phyloP scores from a whole-genome alignment of 2,797 vertebrate genomes.

The Sebastes glaucus region DNA sequence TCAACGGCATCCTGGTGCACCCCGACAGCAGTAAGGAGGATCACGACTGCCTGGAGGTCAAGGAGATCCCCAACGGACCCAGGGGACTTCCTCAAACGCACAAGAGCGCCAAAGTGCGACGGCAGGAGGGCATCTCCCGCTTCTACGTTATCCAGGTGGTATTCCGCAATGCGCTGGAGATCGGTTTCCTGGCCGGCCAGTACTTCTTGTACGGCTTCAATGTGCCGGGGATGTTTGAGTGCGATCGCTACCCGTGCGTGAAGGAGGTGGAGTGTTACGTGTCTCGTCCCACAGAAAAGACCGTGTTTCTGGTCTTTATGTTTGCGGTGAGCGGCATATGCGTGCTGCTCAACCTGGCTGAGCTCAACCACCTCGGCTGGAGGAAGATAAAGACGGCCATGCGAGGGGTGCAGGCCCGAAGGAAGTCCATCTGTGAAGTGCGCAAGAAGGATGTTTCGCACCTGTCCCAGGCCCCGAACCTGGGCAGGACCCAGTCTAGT shows the following conservation, averaged over 20 bases:
- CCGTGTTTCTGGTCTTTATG: conserved; percentile 93
- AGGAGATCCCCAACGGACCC: conserved; percentile 83
- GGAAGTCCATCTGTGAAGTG: conserved; percentile 87
- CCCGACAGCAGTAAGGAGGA: conserved; percentile 84
- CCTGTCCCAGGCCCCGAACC: conserved; percentile 82
- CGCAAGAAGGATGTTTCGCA: conserved; percentile 87
- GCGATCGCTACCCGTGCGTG: conserved; percentile 90
- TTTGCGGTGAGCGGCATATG: conserved; percentile 93
- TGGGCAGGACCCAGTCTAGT: conserved; percentile 90
- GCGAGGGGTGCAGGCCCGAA: conserved; percentile 85
- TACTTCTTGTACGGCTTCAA: conserved; percentile 92
- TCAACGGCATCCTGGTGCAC: conserved; percentile 84
- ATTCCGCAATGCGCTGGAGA: conserved; percentile 90
- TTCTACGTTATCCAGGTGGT: conserved; percentile 94
- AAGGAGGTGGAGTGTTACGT: conserved; percentile 94
- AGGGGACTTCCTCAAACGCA: conserved; percentile 74
- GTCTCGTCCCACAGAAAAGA: conserved; percentile 92
- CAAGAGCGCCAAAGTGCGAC: conserved; percentile 84
- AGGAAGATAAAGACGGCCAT: conserved; percentile 89
- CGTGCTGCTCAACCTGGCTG: conserved; percentile 91
- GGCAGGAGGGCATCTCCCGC: conserved; percentile 89
- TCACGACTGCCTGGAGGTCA: conserved; percentile 82
- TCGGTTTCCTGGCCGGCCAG: conserved; percentile 89
- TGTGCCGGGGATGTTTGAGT: conserved; percentile 89
- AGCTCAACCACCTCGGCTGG: conserved; percentile 94